Evolutionary conservation across 1,140 invertebrate species (phyloP), one percentile per base, ranked within the genome.

Genomic region (Grapholita molesta): DNA sequence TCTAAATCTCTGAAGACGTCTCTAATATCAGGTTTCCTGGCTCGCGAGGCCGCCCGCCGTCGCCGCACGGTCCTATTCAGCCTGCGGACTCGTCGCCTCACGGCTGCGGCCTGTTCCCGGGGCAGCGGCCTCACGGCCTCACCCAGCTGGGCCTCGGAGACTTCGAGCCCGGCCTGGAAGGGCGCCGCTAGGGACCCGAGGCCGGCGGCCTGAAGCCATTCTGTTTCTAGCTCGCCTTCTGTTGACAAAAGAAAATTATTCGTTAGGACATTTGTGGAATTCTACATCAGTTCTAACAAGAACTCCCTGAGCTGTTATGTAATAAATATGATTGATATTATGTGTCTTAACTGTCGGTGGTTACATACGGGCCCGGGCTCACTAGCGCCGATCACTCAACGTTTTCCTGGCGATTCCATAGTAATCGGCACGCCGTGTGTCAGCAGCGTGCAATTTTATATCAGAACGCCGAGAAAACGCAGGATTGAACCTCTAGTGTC

Each of bases 1-100:
- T 96, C 96, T 66, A 95, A 92, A 89, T 97, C 96, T 86, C 95
- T 94, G 79, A 96, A 95, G 38, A 96, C 94, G 87, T 96, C 95
- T 78, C 96, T 91, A 57, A 96, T 96, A 79, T 97, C 96, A 15
- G 95, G 95, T 72, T 95, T 94, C 35, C 94, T 93, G 11, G 94
- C 93, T 21, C 89, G 75, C 4, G 85, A 83, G 24, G 89, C 89
- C 0, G 73, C 95, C 83, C 79, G 92, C 89, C 80, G 94, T 92
- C 95, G 94, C 18, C 95, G 93, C 0, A 97, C 94, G 1, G 96
- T 97, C 69, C 95, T 94, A 93, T 97, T 97, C 3, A 97, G 92
- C 0, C 95, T 94, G 23, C 94, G 92, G 0, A 97, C 96, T n/a
- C 96, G 91, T 66, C 95, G 92, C 78, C 95, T 93, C 0, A 97